phyloP scores from a whole-genome alignment of 2,888 invertebrate genomes.

The Allacma fusca region DNA sequence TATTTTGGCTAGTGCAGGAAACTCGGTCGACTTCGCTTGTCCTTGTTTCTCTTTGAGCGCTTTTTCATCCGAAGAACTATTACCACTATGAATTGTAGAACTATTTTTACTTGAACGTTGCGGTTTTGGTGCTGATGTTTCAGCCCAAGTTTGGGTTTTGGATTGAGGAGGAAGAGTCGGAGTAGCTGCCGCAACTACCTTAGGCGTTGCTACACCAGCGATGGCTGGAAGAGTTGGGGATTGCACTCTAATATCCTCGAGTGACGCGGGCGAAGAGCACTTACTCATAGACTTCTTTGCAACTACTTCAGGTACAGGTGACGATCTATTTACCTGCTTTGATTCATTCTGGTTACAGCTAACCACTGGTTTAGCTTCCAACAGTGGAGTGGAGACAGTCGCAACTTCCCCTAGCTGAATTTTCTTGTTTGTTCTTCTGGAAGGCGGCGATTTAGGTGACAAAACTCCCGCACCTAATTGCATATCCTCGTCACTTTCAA shows the following conservation, averaged over 20 bases:
- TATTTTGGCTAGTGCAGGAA: slow-evolving; percentile 47
- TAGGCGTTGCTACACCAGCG: not conserved
- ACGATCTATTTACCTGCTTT: slow-evolving; percentile 18
- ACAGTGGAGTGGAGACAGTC: not conserved
- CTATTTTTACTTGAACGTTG: not conserved
- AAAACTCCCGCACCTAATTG: not conserved
- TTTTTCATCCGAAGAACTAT: slow-evolving; percentile 35
- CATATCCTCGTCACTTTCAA: slow-evolving; percentile 3
- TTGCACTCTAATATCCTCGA: not conserved
- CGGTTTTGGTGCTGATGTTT: slow-evolving; percentile 34
- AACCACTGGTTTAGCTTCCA: not conserved
- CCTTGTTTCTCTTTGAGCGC: slow-evolving; percentile 36
- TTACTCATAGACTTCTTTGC: slow-evolving; percentile 26
- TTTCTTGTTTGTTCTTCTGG: not conserved
- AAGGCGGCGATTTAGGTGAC: not conserved
- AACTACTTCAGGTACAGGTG: slow-evolving; percentile 39
- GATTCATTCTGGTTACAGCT: not conserved
- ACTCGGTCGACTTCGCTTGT: slow-evolving; percentile 32
- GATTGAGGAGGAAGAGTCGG: slow-evolving; percentile 1
- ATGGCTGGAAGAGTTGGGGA: not conserved
- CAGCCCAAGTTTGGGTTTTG: slow-evolving; percentile 39
- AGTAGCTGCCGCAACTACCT: not conserved
- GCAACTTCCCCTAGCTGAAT: not conserved
- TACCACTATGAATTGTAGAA: slow-evolving; percentile 14
- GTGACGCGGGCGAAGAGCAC: slow-evolving; percentile 34